Conservation (phyloP, 2,888 invertebrate genomes). For the Luperina nickerlii region DNA sequence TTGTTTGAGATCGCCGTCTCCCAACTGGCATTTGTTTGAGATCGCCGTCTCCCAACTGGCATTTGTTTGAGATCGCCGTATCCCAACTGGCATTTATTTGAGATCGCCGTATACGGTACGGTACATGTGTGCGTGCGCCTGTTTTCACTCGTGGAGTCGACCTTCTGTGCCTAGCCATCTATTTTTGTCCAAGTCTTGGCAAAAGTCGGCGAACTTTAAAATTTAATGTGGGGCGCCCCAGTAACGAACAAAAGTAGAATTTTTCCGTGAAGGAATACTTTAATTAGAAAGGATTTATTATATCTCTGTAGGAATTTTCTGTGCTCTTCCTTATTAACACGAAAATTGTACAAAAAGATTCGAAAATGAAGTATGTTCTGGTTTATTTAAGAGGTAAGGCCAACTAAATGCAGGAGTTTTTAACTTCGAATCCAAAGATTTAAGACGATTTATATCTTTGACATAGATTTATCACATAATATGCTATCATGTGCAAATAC, state of each 20-base stretch:
- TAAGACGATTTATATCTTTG: not conserved
- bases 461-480: not conserved
- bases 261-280: constrained; percentile 44
- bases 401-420: too few relatives aligned
- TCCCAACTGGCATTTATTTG: not conserved
- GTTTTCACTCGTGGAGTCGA: not conserved
- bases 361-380: not conserved
- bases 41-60: too few relatives aligned
- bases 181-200: constrained; percentile 14
- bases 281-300: constrained; percentile 59
- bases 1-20: too few relatives aligned
- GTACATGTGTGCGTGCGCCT: not conserved
- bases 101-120: not conserved
- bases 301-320: constrained; percentile 17
- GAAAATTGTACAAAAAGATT: not conserved
- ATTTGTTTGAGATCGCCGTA: too few relatives aligned
- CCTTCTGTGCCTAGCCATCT: not conserved
- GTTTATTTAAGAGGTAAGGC: not conserved
- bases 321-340: constrained; percentile 24
- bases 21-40: too few relatives aligned
- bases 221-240: constrained; percentile 51
- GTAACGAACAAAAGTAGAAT: constrained; percentile 18
- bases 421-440: not conserved
- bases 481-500: not conserved
- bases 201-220: constrained; percentile 56